phyloP scores from a whole-genome alignment of 2,888 invertebrate species.

The Peribatodes rhomboidaria region DNA sequence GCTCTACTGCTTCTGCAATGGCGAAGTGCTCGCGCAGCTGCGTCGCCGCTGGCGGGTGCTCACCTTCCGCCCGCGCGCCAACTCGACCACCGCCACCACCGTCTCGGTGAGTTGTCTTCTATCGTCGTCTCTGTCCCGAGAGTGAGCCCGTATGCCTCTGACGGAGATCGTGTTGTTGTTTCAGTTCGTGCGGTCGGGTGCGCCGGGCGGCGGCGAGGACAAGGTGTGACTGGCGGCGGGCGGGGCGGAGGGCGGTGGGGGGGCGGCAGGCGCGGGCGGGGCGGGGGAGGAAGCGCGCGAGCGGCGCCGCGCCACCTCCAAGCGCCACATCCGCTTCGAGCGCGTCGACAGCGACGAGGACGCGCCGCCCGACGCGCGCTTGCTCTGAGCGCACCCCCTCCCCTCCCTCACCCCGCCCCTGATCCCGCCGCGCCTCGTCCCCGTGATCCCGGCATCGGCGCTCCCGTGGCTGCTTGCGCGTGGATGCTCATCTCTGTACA shows the following conservation, averaged over 20 bases:
- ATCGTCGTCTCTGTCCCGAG: slow-evolving; percentile 10
- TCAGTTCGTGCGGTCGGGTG: slow-evolving; percentile 92
- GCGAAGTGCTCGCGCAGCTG: slow-evolving; percentile 96
- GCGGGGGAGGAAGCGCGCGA: slow-evolving; percentile 40
- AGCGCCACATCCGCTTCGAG: slow-evolving; percentile 79
- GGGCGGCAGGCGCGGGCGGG: slow-evolving; percentile 40
- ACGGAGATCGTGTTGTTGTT: slow-evolving; percentile 56
- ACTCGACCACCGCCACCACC: slow-evolving; percentile 94
- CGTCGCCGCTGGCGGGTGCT: slow-evolving; percentile 95
- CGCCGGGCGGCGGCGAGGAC: slow-evolving; percentile 89
- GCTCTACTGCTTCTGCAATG: slow-evolving; percentile 97
- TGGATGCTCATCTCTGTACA: slow-evolving; percentile 22
- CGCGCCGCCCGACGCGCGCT: slow-evolving; percentile 69
- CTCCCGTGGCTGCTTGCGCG: slow-evolving; percentile 24
- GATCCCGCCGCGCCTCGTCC: slow-evolving; percentile 30
- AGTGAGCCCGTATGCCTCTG: background rate
- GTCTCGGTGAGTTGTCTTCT: slow-evolving; percentile 90
- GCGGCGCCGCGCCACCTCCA: slow-evolving; percentile 52
- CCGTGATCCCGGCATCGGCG: too few species aligned
- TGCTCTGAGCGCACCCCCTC: slow-evolving; percentile 59
- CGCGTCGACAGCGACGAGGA: slow-evolving; percentile 79
- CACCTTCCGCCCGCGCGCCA: slow-evolving; percentile 92
- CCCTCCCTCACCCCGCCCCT: slow-evolving; percentile 32
- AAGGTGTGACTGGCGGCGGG: slow-evolving; percentile 92
- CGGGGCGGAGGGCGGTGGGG: slow-evolving; percentile 49